Evolutionary conservation across 2,797 vertebrate species (phyloP).

Genomic region (Hypotaenidia okinawae): DNA sequence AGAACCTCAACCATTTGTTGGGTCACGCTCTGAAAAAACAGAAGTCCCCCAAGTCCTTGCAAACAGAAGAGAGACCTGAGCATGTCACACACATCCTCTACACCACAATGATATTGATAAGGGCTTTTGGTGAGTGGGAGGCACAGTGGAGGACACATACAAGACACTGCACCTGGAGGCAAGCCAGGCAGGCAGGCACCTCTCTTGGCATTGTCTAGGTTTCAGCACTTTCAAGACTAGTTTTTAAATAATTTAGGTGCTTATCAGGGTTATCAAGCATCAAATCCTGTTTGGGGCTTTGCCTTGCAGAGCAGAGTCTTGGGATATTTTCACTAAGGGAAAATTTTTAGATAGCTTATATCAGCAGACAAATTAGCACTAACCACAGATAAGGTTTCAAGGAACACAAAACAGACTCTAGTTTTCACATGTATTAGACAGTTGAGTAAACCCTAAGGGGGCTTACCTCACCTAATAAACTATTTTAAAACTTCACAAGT

Average conservation of each 20-base stretch:
- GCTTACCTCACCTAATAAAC: background rate
- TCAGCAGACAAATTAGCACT: background rate
- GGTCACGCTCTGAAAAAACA: background rate
- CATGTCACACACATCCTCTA: accelerated
- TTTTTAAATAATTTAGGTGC: background rate
- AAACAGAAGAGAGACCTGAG: background rate
- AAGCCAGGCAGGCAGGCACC: background rate
- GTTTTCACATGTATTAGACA: background rate
- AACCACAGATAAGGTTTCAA: background rate
- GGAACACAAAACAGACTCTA: background rate
- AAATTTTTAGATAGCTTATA: background rate
- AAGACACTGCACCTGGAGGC: background rate
- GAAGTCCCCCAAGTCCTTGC: background rate
- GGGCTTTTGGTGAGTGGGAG: background rate
- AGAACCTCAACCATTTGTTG: background rate
- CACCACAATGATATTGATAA: background rate
- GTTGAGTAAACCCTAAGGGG: background rate
- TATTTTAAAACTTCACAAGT: background rate
- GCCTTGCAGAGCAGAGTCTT: background rate
- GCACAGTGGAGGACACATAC: background rate
- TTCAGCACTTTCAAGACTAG: background rate
- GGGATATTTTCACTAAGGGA: background rate
- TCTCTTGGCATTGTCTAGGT: background rate
- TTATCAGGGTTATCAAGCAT: background rate
- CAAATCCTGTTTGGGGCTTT: background rate